Evolutionary conservation across 2,888 invertebrate species (phyloP), one percentile per base, ranked within the genome.

Genomic region (Hymenopus coronatus): DNA sequence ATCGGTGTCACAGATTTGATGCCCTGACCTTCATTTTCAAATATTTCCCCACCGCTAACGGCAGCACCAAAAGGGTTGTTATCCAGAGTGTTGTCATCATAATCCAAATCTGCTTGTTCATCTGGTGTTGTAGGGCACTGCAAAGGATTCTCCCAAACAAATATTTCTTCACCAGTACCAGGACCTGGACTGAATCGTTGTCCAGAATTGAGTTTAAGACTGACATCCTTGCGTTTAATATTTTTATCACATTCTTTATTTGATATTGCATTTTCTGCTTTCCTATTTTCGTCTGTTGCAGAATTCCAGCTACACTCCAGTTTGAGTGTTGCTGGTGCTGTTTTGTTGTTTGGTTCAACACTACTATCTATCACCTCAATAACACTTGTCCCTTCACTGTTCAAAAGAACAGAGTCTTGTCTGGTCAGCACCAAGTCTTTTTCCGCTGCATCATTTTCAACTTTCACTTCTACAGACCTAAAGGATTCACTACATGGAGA

Each of bases 121-220:
- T 96, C 96, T 0, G 96, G 96, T 0, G 96, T 96, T 88, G 95
- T 94, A 4, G 95, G 95, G 89, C 94, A 90, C 28, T 96, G 96
- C 82, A 97, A 92, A 0, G 97, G 97, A 93, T 97, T 97, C 92
- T 97, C 97, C 97, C 97, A 97, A 33, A 97, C 93, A 92, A 96
- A 97, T 87, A 97, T 96, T 91, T 96, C 96, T 90, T 93, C 93
- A 40, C 90, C 90, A 12, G 88, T 84, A 7, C 89, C 88, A n/a
- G 88, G 46, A 25, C 88, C 89, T 30, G 90, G 90, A 81, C 90
- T 90, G 84, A 87, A 87, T 28, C 87, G 89, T 25, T 87, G 87
- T 15, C 88, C 54, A 27, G 82, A 87, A 27, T 85, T 82, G n/a
- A 83, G 28, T 82, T 82, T 82, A 6, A 46, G 7, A 40, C 12